phyloP scores from a whole-genome alignment of 2,797 vertebrate species.

The Monodelphis domestica region DNA sequence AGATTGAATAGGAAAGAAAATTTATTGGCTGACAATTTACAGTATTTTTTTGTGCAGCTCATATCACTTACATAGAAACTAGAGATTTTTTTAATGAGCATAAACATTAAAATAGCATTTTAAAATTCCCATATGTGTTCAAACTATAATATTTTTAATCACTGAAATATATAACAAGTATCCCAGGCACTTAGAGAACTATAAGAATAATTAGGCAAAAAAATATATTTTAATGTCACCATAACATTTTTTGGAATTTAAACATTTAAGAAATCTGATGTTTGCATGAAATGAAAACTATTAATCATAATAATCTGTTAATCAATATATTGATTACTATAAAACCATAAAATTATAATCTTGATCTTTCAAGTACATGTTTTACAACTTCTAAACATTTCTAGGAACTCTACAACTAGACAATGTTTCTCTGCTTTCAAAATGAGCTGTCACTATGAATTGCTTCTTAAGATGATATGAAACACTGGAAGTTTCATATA shows the following conservation, averaged over 20 bases:
- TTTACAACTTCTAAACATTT: constrained; percentile 13
- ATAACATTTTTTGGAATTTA: constrained; percentile 14
- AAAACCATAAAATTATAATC: constrained; percentile 16
- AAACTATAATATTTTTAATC: constrained; percentile 41
- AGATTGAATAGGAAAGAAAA: constrained; percentile 31
- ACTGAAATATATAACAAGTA: constrained; percentile 46
- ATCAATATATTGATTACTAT: constrained; percentile 1
- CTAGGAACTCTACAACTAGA: background rate
- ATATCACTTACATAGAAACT: constrained; percentile 39
- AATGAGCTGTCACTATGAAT: background rate
- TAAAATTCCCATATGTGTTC: background rate
- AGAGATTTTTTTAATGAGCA: background rate
- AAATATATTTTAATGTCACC: constrained; percentile 1
- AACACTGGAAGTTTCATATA: background rate
- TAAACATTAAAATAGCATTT: background rate
- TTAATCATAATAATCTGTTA: background rate
- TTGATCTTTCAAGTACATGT: constrained; percentile 2
- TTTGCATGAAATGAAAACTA: background rate
- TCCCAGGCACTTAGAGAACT: constrained; percentile 32
- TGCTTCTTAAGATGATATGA: background rate
- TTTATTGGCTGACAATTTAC: background rate
- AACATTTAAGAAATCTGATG: background rate
- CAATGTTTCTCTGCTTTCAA: background rate
- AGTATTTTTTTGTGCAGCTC: constrained; percentile 18
- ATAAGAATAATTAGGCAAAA: background rate